Base-by-base conservation (phyloP, 2,888 invertebrate species). In the Lordiphosa fenestrarum region DNA sequence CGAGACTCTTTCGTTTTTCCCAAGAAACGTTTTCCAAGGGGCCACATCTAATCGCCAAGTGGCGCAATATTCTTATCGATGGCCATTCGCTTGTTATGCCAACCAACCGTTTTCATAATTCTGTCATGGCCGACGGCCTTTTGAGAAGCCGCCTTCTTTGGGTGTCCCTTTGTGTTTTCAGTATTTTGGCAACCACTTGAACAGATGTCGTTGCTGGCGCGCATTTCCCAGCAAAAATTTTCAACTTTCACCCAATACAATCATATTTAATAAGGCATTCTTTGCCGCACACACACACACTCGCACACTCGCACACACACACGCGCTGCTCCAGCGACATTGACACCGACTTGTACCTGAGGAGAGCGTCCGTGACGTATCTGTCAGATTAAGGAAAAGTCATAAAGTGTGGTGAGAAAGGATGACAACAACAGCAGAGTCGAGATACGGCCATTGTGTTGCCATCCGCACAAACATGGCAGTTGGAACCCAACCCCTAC, bases 311-410 rank as follows among this genome's bases (percentile, higher is more conserved):
- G 7, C 25, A 42, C 42, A 33, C 21, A n/a, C 7, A 37, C 46
- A 7, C 25, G 2, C 25, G 7, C 25, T 3, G 25, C 21, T 9
- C 47, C 12, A 9, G 9, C 3, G 39, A 6, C 19, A 50, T 53
- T 19, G 36, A 37, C 15, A 38, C 41, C 15, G 52, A 60, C 47
- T 41, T 39, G 51, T 36, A 49, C 52, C 38, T 44, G 48, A 36
- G 25, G 49, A 54, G 64, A 49, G 69, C 48, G 53, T 58, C 82
- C 78, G 83, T 82, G 82, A 82, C 82, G 86, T 85, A 84, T 84
- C 86, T 82, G 82, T 84, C 82, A 82, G 82, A 82, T 86, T 85
- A 85, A 64, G 82, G 78, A 72, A 84, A 82, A 71, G 72, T 42
- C 78, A 67, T 82, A 85, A 82, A 82, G 49, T 82, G 75, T 53